These are phyloP conservation scores for Spea hammondii DNA, from an alignment of 2,797 vertebrate genomes.

Conservation along the genomic window DNA sequence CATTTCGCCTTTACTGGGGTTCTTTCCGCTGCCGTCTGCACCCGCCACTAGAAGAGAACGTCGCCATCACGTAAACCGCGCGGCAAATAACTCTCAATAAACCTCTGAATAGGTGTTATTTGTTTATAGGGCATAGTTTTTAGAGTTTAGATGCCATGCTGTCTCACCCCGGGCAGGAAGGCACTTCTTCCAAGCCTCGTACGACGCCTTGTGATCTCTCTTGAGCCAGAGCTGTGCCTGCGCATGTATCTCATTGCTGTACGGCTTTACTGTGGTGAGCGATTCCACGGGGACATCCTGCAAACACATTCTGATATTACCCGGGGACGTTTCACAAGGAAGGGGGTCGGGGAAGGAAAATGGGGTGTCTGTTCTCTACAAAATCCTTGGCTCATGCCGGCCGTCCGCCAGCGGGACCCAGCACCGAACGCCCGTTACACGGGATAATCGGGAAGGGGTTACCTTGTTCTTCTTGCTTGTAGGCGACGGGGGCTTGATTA, in stretches of 20 bases:
- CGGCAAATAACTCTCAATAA: too few species aligned
- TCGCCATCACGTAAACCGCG: too few species aligned
- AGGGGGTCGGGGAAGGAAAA: too few species aligned
- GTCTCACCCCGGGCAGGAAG: slow-evolving; percentile 89
- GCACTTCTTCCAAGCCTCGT: slow-evolving; percentile 97
- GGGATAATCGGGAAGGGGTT: slow-evolving; percentile 2
- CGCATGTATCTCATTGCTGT: slow-evolving; percentile 97
- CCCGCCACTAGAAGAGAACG: slow-evolving; percentile 54
- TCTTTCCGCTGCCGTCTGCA: slow-evolving; percentile 77
- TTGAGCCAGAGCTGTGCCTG: slow-evolving; percentile 98
- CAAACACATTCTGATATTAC: not conserved
- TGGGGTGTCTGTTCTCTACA: not conserved
- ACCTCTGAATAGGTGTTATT: not conserved
- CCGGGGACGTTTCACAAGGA: not conserved
- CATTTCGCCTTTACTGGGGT: slow-evolving; percentile 83
- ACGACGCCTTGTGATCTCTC: slow-evolving; percentile 94
- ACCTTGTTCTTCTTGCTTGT: slow-evolving; percentile 99
- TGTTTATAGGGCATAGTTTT: not conserved
- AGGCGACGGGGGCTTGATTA: slow-evolving; percentile 93
- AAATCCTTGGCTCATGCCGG: not conserved
- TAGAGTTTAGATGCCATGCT: too few species aligned
- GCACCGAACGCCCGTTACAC: too few species aligned
- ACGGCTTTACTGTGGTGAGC: slow-evolving; percentile 93
- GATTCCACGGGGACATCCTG: slow-evolving; percentile 91
- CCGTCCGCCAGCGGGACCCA: too few species aligned